phyloP scores from a whole-genome alignment of 2,113 vertebrate species.

The Romanogobio albipinnatus region DNA sequence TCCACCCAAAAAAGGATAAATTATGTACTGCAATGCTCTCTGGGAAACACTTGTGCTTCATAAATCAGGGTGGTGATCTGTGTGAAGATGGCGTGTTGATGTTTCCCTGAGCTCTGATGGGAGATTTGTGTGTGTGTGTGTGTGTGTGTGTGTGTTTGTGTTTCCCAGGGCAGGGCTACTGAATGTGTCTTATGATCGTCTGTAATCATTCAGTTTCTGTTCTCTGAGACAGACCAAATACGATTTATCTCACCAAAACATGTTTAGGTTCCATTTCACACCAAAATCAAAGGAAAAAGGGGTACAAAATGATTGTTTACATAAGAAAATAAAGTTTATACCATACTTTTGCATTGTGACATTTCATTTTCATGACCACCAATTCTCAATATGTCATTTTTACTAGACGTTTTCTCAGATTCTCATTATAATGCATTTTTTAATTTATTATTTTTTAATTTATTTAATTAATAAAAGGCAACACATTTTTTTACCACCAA shows the following conservation, averaged over 20 bases:
- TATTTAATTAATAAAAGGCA: background rate
- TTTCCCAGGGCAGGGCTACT: background rate
- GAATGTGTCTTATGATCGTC: background rate
- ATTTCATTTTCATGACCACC: background rate
- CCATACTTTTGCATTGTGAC: background rate
- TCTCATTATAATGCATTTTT: background rate
- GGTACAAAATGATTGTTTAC: background rate
- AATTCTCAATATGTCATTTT: background rate
- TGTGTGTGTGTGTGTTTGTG: background rate
- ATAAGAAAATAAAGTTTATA: background rate
- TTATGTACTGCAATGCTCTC: background rate
- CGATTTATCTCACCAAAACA: background rate
- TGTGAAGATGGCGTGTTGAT: background rate
- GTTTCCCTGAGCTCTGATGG: background rate
- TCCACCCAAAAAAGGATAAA: background rate
- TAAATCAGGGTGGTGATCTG: background rate
- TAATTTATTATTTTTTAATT: background rate
- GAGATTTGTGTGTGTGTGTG: background rate
- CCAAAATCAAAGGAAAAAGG: background rate
- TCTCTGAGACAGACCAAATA: background rate
- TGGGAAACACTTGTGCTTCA: slow-evolving; percentile 9
- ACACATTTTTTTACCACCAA: too few relatives aligned
- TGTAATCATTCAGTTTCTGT: background rate
- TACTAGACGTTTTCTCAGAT: background rate
- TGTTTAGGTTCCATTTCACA: background rate